Evolutionary conservation across 2,797 vertebrate species (phyloP), one percentile per base, ranked within the genome.

Genomic region (Mormyrus proboscirostris): DNA sequence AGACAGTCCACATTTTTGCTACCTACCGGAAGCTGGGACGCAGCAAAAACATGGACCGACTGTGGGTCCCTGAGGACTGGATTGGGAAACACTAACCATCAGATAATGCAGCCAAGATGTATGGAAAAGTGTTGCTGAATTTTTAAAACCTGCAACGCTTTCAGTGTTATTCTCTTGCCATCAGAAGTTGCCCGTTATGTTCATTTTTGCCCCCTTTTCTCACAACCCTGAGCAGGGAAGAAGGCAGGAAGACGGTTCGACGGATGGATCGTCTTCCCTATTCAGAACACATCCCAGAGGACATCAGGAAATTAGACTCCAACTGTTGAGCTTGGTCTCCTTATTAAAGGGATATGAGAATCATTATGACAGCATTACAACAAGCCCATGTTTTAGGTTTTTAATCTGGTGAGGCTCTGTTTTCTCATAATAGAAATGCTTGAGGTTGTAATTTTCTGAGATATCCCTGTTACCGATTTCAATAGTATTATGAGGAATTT

Each of bases 371-470:
- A 84, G 38, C 19, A 84, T 49, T 47, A 84, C 82, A 50, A 50
- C 76, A 83, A 19, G 79, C 41, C 41, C n/a, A 47, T n/a, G 14
- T 49, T 49, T 82, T 49, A 51, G n/a, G 41, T n/a, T 50, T 84
- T 84, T 84, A 84, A 84, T 84, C 82, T 29, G 22, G 41, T 29
- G 47, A 84, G 41, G 44, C 47, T 49, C 47, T 84, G 82, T 79
- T 79, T 44, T 79, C 73, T 41, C 41, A 50, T 84, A 51, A 51
- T 51, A 25, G 10, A 49, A 51, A 51, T 25, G 47, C 82, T 84
- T 84, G 19, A 41, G 82, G 82, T 51, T 51, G 47, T 84, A 50
- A 84, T 84, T 84, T 84, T 44, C 82, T 50, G 82, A 84, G 82
- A 84, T 84, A 51, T 29, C 19, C 82, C 3, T 25, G 47, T 51